Conservation (phyloP, 2,888 invertebrate species). For the Dinocampus coccinellae region DNA sequence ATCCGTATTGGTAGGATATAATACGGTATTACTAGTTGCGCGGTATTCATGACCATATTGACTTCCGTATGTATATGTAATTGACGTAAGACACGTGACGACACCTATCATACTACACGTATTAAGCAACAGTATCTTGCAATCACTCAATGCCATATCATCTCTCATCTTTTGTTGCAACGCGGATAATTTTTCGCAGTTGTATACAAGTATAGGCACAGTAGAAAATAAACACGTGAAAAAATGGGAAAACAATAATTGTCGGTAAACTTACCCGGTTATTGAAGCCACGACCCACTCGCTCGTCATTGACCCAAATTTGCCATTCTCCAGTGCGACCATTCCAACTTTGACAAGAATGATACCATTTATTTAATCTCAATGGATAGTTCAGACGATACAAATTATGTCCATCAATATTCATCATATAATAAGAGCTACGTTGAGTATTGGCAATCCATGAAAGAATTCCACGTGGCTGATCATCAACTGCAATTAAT, state of each 20-base stretch:
- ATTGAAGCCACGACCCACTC: slow-evolving; percentile 88
- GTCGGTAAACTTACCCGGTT: slow-evolving; percentile 77
- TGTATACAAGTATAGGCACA: background rate
- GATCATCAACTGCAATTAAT: slow-evolving; percentile 76
- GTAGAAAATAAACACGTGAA: background rate
- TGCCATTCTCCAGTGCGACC: slow-evolving; percentile 92
- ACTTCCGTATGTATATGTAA: background rate
- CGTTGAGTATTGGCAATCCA: slow-evolving; percentile 86
- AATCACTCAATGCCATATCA: background rate
- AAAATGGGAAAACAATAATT: background rate
- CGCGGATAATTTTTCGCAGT: slow-evolving; percentile 12
- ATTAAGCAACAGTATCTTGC: background rate
- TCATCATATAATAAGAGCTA: slow-evolving; percentile 86
- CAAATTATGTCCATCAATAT: slow-evolving; percentile 85
- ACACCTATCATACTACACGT: background rate
- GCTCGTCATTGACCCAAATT: slow-evolving; percentile 87
- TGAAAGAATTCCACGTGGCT: slow-evolving; percentile 80
- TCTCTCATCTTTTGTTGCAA: background rate
- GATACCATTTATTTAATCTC: slow-evolving; percentile 83
- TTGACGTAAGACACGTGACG: background rate
- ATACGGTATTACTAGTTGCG: background rate
- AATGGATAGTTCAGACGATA: slow-evolving; percentile 81
- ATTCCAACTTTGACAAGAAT: slow-evolving; percentile 90
- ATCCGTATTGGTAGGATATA: background rate
- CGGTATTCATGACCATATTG: too few species aligned